Evolutionary conservation across 2,888 invertebrate genomes (phyloP).

Genomic region (Dasysyrphus tricinctus): DNA sequence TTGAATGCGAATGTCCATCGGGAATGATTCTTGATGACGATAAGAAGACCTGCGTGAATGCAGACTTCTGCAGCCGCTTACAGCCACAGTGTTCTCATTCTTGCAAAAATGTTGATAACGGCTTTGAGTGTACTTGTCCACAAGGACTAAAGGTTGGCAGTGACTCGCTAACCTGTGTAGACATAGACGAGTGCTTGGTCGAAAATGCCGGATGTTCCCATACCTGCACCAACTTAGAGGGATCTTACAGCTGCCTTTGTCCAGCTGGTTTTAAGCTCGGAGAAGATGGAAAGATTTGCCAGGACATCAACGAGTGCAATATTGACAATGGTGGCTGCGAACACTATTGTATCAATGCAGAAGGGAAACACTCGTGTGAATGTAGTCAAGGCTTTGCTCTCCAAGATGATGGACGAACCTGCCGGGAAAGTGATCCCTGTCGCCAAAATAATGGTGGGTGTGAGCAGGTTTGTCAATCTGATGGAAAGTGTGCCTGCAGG

Average conservation of each 20-base stretch:
- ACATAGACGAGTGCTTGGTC: slow-evolving; percentile 84
- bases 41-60: slow-evolving; percentile 82
- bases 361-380: slow-evolving; percentile 85
- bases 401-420: slow-evolving; percentile 78
- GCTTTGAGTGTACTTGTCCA: slow-evolving; percentile 85
- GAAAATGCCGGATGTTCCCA: slow-evolving; percentile 83
- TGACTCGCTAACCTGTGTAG: slow-evolving; percentile 82
- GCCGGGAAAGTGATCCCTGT: slow-evolving; percentile 84
- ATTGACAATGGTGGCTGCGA: slow-evolving; percentile 82
- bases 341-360: slow-evolving; percentile 82
- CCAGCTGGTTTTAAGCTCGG: slow-evolving; percentile 82
- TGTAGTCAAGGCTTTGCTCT: slow-evolving; percentile 83
- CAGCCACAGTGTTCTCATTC: slow-evolving; percentile 85
- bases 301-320: slow-evolving; percentile 85
- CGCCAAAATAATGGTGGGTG: slow-evolving; percentile 83
- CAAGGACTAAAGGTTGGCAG: slow-evolving; percentile 81
- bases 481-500: slow-evolving; percentile 82
- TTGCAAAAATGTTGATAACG: slow-evolving; percentile 85
- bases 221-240: slow-evolving; percentile 79
- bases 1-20: slow-evolving; percentile 84
- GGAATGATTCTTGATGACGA: slow-evolving; percentile 80
- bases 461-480: slow-evolving; percentile 82
- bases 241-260: slow-evolving; percentile 83
- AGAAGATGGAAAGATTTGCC: slow-evolving; percentile 83
- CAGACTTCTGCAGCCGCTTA: slow-evolving; percentile 78